Evolutionary conservation across 2,797 vertebrate genomes (phyloP), one percentile per base, ranked within the genome.

Genomic region (Malacoraja senta): DNA sequence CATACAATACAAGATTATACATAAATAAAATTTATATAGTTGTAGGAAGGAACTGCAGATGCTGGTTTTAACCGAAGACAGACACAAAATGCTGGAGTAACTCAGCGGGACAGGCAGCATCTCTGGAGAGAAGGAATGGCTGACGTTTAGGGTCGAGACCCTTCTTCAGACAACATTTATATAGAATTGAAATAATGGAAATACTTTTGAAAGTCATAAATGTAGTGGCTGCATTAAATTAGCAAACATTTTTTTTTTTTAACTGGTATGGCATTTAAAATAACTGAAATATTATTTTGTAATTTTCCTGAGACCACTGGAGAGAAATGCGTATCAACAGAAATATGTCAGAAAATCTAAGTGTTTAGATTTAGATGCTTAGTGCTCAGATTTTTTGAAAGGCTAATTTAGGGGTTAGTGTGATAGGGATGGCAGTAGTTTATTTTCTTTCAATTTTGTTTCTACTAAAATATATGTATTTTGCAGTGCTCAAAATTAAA

Each of bases 381-480:
- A 72, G 35, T 58, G 26, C 13, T 76, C 76, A 53, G 12, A 26
- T 38, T n/a, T 44, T 32, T 53, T 92, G 38, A 71, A 92, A 38
- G 84, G 35, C 21, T 91, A 92, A 92, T 15, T 38, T 38, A 92
- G 71, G 10, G 68, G 24, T 92, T 76, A 58, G 90, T 92, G 38
- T 26, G 35, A 71, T 53, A 76, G 35, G n/a, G 26, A 58, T 92
- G 38, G 71, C 38, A n/a, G 24, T 38, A 53, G 68, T 76, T 92
- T 92, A 92, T 92, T 92, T 92, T 92, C 44, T 76, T 76, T 74
- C 13, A 53, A 7, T 74, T 53, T 92, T 76, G 72, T 76, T 92
- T 92, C 44, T 74, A 71, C 90, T 74, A 92, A 92, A 76, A 76
- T 92, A 92, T 74, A 8, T 26, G 71, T 58, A 76, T 72, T 53